Evolutionary conservation across 2,888 invertebrate species (phyloP), one percentile per base, ranked within the genome.

Genomic region (Stratiomys singularior): DNA sequence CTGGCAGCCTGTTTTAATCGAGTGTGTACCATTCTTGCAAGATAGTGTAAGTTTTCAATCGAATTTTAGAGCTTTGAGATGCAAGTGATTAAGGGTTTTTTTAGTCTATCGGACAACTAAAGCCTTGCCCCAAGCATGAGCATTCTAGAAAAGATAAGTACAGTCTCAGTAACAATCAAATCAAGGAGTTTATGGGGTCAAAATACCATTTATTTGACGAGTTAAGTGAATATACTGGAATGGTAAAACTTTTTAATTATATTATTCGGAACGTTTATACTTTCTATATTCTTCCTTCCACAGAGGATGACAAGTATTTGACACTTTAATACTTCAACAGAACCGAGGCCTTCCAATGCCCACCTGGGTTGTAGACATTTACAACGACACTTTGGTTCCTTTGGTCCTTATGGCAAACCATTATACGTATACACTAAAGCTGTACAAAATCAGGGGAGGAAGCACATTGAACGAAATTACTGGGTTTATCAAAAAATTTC

Each of bases 1-100:
- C 0, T 96, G 96, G 96, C 93, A 93, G 82, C 96, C 96, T 0
- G 91, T 96, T 79, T 95, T 96, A 9, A 92, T 96, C 0, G 93
- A 93, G 85, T 91, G 93, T 0, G 86, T 91, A 52, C 94, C 95
- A 0, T 87, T 87, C 77, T 82, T 88, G 60, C 81, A 89, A 69
- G 94, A 95, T 84, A 90, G 91, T 88, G 94, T 93, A 88, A 86
- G 88, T 84, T 58, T 28, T 7, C 4, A 52, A 52, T 52, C 15
- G 4, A 52, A 18, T 4, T 4, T 15, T 13, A 52, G 60, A 2
- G 23, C 21, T 60, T 3, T 1, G 4, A 23, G 15, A n/a, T n/a
- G n/a, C n/a, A n/a, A n/a, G n/a, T n/a, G n/a, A n/a, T n/a, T n/a
- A n/a, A n/a, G n/a, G n/a, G n/a, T n/a, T 37, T 37, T 37, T 9